phyloP scores from a whole-genome alignment of 2,113 vertebrate genomes.

The Aspidoscelis tigris region DNA sequence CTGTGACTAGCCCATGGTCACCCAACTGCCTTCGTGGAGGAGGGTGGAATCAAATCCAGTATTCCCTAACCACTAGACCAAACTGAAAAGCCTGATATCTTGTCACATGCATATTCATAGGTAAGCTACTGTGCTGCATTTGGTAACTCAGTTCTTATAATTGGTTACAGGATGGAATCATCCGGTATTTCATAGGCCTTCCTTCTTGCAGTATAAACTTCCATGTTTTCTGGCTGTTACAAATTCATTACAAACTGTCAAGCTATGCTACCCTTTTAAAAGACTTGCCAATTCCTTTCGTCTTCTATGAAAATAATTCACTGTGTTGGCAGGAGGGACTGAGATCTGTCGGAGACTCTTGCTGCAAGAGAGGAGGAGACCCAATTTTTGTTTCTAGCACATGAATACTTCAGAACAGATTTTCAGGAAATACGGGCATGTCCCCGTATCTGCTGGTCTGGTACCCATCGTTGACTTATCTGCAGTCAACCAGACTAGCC shows the following conservation, averaged over 20 bases:
- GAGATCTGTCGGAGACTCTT: neutral
- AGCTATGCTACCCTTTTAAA: conserved; percentile 34
- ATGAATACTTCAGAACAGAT: neutral
- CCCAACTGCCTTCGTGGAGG: no score
- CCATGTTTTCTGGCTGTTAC: conserved; percentile 53
- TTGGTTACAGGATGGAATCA: neutral
- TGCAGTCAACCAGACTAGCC: no score
- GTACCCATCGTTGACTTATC: no score
- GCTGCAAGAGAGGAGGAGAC: neutral
- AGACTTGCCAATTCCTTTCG: neutral
- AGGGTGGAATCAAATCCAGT: no score
- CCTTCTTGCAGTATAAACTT: neutral
- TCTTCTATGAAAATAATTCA: neutral
- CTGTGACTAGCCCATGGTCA: no score
- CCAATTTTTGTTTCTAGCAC: neutral
- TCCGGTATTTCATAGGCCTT: neutral
- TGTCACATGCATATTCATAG: neutral
- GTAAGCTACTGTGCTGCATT: neutral
- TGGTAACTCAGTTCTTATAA: neutral
- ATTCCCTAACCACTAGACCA: no score
- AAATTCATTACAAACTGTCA: conserved; percentile 47
- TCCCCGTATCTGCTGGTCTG: no score
- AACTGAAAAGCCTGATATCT: neutral
- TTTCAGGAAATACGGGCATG: neutral
- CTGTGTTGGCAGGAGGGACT: neutral